phyloP scores from a whole-genome alignment of 2,113 vertebrate genomes.

The Ammospiza nelsoni region DNA sequence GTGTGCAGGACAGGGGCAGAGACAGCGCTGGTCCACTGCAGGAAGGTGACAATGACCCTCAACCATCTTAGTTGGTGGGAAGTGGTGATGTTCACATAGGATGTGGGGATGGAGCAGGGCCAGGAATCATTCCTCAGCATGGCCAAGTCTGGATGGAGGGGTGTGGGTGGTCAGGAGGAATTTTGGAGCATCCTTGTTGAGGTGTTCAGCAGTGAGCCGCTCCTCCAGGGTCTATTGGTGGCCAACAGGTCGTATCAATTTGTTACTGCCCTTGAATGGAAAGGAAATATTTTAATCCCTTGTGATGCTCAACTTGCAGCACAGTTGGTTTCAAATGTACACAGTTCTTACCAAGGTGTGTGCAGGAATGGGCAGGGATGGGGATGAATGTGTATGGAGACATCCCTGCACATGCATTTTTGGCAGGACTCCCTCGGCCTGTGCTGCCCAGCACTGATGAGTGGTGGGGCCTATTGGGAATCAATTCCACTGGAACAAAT shows the following conservation, averaged over 20 bases:
- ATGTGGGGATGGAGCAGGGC: background rate
- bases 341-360: background rate
- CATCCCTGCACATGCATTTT: rapidly evolving
- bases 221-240: background rate
- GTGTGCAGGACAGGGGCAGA: background rate
- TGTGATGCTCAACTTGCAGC: background rate
- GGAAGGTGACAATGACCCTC: background rate
- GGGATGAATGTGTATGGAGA: rapidly evolving
- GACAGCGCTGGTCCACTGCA: background rate
- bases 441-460: background rate
- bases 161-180: background rate
- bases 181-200: background rate
- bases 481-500: background rate
- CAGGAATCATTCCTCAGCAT: rapidly evolving
- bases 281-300: background rate
- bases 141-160: background rate
- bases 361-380: rapidly evolving
- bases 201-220: background rate
- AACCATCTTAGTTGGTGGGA: background rate
- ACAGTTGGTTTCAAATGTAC: background rate
- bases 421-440: background rate
- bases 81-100: rapidly evolving
- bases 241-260: background rate
- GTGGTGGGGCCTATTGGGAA: rapidly evolving
- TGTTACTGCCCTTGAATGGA: background rate